Base-by-base conservation (phyloP, 2,888 invertebrate genomes). In the Pseudococcus longispinus region DNA sequence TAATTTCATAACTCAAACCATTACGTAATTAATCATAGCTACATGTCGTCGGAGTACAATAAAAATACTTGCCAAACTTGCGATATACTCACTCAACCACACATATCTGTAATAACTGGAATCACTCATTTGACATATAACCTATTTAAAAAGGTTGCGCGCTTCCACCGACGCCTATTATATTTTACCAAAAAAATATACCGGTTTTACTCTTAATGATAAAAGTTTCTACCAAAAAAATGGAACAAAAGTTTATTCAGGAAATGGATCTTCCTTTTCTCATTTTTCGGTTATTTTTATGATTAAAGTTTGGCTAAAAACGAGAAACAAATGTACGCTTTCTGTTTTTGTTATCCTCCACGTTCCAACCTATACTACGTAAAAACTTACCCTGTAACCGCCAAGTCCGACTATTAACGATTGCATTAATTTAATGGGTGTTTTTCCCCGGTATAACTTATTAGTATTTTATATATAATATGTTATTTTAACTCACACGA, bases 181-280 rank as follows among this genome's bases (percentile, higher is more conserved):
- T 74, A 74, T 74, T 74, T 74, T 42, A 42, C 77, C 20, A 60
- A 84, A 84, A 84, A 84, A 32, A 60, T 84, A 84, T 83, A 83
- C 83, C 83, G 84, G 55, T 60, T 84, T 60, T 55, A 55, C 60
- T 60, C 60, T 84, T 84, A 84, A 84, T 84, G 84, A 84, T 84
- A 32, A 84, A 84, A 84, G 84, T 84, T 84, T 84, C 18, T 60
- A 46, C 84, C 29, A 84, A 60, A 84, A 84, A 83, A 84, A 84
- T 84, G 26, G 84, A 55, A 84, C 84, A 84, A 84, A 84, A 84
- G 55, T 84, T 84, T 60, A 32, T 60, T 32, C 51, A 84, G 84
- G 84, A 84, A 84, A 60, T 60, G 84, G 84, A 84, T 84, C 84
- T 84, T 84, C 84, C 84, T 84, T 84, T 84, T 84, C 84, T 55